Conservation (phyloP, 2,113 vertebrate species). For the Trichomycterus rosablanca region DNA sequence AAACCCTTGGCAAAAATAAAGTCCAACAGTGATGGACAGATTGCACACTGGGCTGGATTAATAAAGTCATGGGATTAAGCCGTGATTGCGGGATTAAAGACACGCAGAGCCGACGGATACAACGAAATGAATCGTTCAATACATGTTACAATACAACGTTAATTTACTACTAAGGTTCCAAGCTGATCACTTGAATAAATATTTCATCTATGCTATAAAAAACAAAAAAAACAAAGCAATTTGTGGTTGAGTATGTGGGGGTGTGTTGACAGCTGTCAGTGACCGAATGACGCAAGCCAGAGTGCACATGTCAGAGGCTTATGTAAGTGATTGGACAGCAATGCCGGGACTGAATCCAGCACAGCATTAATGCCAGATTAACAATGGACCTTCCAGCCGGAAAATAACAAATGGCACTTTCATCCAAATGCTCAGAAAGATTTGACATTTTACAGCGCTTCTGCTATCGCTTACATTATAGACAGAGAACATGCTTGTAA, state of each 20-base stretch:
- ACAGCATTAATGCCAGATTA: slow-evolving; percentile 59
- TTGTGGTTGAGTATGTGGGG: slow-evolving; percentile 39
- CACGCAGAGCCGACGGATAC: background rate
- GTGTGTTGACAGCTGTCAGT: slow-evolving; percentile 70
- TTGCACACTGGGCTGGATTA: slow-evolving; percentile 45
- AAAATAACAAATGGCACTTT: slow-evolving; percentile 46
- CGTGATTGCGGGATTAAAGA: slow-evolving; percentile 50
- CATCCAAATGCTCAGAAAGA: slow-evolving; percentile 44
- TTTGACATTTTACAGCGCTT: slow-evolving; percentile 35
- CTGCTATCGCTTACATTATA: background rate
- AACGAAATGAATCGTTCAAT: background rate
- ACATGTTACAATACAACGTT: too few relatives aligned
- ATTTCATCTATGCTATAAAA: slow-evolving; percentile 1
- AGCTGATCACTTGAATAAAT: slow-evolving; percentile 8
- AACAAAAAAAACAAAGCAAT: slow-evolving; percentile 8
- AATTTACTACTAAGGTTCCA: background rate
- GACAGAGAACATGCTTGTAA: too few relatives aligned
- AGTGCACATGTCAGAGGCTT: slow-evolving; percentile 64
- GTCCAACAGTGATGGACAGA: slow-evolving; percentile 50
- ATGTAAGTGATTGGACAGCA: slow-evolving; percentile 68
- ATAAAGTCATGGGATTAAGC: slow-evolving; percentile 62
- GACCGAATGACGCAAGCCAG: slow-evolving; percentile 65
- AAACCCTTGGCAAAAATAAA: too few relatives aligned
- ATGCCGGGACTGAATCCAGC: slow-evolving; percentile 36
- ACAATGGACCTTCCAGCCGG: slow-evolving; percentile 47